Percentiles rank a stretch among this genome's conserved stretches.
Conservation (phyloP, 2,888 invertebrate genomes). For the Tortrix viridana region DNA sequence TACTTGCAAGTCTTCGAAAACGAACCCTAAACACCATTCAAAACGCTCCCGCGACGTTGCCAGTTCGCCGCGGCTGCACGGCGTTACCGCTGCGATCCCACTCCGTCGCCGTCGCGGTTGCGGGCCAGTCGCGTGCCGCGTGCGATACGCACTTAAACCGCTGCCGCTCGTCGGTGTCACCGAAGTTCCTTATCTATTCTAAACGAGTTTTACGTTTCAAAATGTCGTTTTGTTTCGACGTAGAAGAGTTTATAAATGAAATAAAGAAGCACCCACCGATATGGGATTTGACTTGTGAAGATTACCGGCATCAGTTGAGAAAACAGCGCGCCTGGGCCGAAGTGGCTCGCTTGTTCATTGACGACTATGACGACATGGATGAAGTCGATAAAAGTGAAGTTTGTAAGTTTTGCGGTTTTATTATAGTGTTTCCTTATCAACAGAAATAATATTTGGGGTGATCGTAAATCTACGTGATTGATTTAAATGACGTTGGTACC, state of each 20-base stretch:
- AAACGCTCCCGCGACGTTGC: conserved; percentile 48
- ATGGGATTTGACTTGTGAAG: conserved; percentile 63
- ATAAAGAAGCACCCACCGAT: conserved; percentile 64
- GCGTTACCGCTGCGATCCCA: conserved; percentile 25
- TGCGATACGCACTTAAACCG: conserved; percentile 47
- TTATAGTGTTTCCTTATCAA: too few species aligned
- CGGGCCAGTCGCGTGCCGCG: conserved; percentile 53
- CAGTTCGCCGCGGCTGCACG: conserved; percentile 41
- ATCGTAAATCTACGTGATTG: too few species aligned
- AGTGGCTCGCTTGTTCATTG: conserved; percentile 60
- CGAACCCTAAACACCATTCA: conserved; percentile 34
- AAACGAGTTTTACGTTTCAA: conserved; percentile 12
- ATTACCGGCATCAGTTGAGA: conserved; percentile 52
- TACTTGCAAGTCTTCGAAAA: conserved; percentile 20
- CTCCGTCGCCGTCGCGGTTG: conserved; percentile 45
- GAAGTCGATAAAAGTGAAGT: conserved; percentile 59
- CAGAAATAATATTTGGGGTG: too few species aligned
- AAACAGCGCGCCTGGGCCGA: conserved; percentile 64
- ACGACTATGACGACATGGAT: conserved; percentile 60
- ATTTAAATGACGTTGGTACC: too few species aligned
- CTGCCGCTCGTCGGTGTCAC: conserved; percentile 43
- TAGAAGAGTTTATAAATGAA: conserved; percentile 67
- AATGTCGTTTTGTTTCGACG: conserved; percentile 59
- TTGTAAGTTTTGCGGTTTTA: conserved; percentile 58
- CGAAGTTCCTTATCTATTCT: too few species aligned